Evolutionary conservation across 2,888 invertebrate species (phyloP).

Genomic region (Chromoteleia sp.): DNA sequence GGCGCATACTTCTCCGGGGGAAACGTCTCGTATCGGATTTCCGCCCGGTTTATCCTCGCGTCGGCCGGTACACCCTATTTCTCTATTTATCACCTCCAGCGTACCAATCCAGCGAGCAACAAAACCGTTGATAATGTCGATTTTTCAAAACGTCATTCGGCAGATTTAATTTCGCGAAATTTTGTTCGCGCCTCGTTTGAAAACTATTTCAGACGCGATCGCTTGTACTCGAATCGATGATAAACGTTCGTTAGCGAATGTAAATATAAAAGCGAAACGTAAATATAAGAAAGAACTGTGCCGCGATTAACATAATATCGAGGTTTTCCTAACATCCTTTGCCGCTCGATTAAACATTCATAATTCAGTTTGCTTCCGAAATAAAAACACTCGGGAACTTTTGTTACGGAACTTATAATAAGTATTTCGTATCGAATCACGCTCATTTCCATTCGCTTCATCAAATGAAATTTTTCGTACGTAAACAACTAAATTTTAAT

Average conservation of each 20-base stretch:
- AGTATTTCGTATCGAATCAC: slow-evolving; percentile 14
- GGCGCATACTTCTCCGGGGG: slow-evolving; percentile 77
- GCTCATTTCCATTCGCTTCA: slow-evolving; percentile 38
- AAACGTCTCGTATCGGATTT: slow-evolving; percentile 78
- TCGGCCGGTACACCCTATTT: slow-evolving; percentile 47
- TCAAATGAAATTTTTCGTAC: slow-evolving; percentile 38
- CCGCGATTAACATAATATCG: neutral
- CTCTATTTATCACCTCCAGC: slow-evolving; percentile 60
- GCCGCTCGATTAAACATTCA: slow-evolving; percentile 7
- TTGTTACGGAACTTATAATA: slow-evolving; percentile 21
- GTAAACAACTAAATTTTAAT: slow-evolving; percentile 56
- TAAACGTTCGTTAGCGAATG: too few species aligned
- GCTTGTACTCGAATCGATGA: too few species aligned
- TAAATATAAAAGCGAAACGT: neutral
- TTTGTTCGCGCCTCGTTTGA: too few species aligned
- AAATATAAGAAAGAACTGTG: neutral
- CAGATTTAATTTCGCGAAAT: too few species aligned
- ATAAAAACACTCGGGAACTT: slow-evolving; percentile 4
- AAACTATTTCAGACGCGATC: too few species aligned
- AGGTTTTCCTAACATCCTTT: neutral
- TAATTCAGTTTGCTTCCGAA: neutral
- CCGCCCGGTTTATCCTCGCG: slow-evolving; percentile 67
- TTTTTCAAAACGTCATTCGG: slow-evolving; percentile 14
- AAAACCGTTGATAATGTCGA: slow-evolving; percentile 40
- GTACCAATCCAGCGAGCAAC: slow-evolving; percentile 36